These are phyloP conservation scores for Spisula solida DNA, from an alignment of 2,888 invertebrate genomes.

Conservation along the genomic window DNA sequence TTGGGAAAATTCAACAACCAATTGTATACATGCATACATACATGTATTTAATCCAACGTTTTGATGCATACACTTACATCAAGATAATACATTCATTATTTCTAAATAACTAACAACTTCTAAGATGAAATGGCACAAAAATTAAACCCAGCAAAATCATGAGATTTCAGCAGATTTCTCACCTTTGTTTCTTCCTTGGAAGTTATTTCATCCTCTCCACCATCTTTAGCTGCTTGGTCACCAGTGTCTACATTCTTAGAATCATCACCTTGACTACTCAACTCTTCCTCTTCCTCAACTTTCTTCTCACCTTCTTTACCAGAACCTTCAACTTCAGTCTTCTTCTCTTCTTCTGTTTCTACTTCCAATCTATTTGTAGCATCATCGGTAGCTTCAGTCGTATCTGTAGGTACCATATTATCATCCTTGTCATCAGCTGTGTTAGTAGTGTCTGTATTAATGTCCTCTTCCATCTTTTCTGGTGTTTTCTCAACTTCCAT, in stretches of 20 bases:
- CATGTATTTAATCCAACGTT: no score
- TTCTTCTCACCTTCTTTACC: background rate
- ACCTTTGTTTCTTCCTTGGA: background rate
- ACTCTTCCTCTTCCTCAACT: background rate
- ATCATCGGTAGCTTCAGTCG: conserved; percentile 6
- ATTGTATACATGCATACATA: no score
- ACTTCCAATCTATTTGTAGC: background rate
- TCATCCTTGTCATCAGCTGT: background rate
- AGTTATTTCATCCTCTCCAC: background rate
- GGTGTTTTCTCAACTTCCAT: background rate
- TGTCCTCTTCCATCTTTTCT: background rate
- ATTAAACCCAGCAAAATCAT: no score
- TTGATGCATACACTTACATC: no score
- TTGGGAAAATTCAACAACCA: no score
- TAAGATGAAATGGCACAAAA: no score
- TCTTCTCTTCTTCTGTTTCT: conserved; percentile 7
- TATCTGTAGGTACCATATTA: background rate
- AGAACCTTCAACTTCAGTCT: background rate
- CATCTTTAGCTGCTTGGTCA: background rate
- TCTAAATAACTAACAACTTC: no score
- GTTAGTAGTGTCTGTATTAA: background rate
- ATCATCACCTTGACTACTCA: background rate
- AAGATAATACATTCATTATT: no score
- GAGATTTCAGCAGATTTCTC: background rate
- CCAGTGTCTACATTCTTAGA: background rate